Evolutionary conservation across 2,888 invertebrate genomes (phyloP).

Genomic region (Caenorhabditis virilis): DNA sequence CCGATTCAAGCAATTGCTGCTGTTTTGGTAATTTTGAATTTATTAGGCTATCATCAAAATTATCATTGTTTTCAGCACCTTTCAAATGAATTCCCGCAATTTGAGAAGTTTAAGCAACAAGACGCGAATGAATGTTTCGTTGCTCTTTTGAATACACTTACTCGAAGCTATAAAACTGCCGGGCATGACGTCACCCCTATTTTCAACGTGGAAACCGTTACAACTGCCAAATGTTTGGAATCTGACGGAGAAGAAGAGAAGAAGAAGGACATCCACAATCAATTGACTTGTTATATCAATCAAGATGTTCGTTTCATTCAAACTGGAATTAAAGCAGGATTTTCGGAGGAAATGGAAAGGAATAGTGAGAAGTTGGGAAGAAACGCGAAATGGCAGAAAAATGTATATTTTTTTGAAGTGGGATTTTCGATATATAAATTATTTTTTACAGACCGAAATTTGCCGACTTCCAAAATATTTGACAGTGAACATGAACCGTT

Average conservation of each 20-base stretch:
- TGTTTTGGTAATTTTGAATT: slow-evolving; percentile 5
- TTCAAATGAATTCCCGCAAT: slow-evolving; percentile 85
- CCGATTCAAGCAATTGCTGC: slow-evolving; percentile 21
- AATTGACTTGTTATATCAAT: slow-evolving; percentile 89
- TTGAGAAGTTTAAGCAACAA: slow-evolving; percentile 81
- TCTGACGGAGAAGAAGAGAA: slow-evolving; percentile 81
- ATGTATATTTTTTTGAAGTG: slow-evolving; percentile 72
- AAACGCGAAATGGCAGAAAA: slow-evolving; percentile 89
- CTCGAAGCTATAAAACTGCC: slow-evolving; percentile 8
- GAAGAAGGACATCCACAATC: slow-evolving; percentile 11
- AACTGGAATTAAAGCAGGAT: slow-evolving; percentile 77
- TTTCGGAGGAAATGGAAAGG: slow-evolving; percentile 86
- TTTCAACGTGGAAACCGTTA: slow-evolving; percentile 86
- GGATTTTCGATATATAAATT: slow-evolving; percentile 1
- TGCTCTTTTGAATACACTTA: slow-evolving; percentile 74
- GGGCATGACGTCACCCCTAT: slow-evolving; percentile 75
- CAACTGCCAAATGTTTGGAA: slow-evolving; percentile 83
- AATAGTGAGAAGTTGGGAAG: slow-evolving; percentile 82
- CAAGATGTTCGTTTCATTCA: slow-evolving; percentile 85
- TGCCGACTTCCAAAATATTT: slow-evolving; percentile 92
- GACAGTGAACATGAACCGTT: slow-evolving; percentile 94
- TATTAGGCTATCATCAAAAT: not conserved
- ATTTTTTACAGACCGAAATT: slow-evolving; percentile 76
- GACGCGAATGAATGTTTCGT: slow-evolving; percentile 99
- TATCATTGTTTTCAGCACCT: slow-evolving; percentile 71